Percentiles rank a stretch among this genome's conserved stretches.
phyloP scores from a whole-genome alignment of 2,113 vertebrate species.

The Montifringilla adamsi region DNA sequence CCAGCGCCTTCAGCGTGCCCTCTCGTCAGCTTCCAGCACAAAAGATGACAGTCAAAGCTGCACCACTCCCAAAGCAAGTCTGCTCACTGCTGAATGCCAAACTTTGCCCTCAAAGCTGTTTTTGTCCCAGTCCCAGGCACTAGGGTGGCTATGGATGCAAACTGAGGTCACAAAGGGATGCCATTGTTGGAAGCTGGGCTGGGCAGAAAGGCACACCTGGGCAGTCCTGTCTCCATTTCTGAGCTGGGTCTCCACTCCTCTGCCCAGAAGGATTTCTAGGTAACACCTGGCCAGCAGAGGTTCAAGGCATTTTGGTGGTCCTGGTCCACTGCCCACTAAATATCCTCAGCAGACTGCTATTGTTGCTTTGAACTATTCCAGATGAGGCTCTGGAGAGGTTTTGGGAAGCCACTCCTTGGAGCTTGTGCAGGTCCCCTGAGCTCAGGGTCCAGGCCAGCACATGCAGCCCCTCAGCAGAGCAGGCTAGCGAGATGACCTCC shows the following conservation, averaged over 20 bases:
- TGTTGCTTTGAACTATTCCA: background rate
- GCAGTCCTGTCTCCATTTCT: background rate
- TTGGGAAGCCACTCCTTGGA: background rate
- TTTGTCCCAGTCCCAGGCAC: background rate
- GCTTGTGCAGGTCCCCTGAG: background rate
- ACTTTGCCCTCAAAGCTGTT: background rate
- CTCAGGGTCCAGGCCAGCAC: fast-evolving
- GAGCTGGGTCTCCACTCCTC: background rate
- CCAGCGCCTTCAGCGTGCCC: background rate
- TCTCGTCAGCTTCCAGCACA: background rate
- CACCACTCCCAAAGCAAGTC: background rate
- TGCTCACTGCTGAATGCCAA: background rate
- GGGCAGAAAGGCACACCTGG: background rate
- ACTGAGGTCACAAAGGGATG: background rate
- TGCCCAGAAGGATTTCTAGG: background rate
- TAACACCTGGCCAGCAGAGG: background rate
- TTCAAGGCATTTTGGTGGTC: background rate
- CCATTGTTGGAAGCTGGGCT: background rate
- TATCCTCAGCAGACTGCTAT: background rate
- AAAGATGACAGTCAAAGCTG: background rate
- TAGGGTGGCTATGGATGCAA: background rate
- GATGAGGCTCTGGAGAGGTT: background rate
- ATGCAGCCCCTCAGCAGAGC: background rate
- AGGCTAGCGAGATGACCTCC: background rate
- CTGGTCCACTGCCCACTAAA: background rate